These are phyloP conservation scores for Drosophila nikananu DNA, from an alignment of 1,140 invertebrate species.

Conservation along the genomic window DNA sequence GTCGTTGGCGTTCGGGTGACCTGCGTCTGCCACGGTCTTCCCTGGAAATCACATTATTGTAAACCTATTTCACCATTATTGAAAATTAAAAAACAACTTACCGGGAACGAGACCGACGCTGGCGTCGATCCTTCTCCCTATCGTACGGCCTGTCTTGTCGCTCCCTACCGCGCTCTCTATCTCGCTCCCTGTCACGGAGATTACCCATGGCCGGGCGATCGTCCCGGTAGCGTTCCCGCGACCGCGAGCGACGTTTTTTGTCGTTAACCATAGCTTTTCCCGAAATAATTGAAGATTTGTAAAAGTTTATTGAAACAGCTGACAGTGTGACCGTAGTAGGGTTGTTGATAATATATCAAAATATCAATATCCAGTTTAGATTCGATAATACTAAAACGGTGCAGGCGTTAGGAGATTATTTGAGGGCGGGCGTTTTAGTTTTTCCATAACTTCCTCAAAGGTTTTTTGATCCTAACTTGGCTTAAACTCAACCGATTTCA, in stretches of 20 bases:
- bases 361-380: no score
- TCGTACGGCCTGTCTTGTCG: constrained; percentile 52
- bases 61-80: not conserved
- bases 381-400: no score
- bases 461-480: no score
- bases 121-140: constrained; percentile 71
- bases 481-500: no score
- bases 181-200: constrained; percentile 51
- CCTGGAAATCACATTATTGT: constrained; percentile 4
- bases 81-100: not conserved
- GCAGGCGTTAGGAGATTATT: no score
- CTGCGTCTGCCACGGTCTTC: constrained; percentile 78
- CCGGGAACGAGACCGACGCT: constrained; percentile 78
- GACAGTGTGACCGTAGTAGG: not conserved
- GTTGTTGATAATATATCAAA: no score
- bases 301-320: not conserved
- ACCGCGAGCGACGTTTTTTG: constrained; percentile 86
- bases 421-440: no score
- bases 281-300: not conserved
- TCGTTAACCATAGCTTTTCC: constrained; percentile 85
- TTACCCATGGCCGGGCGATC: constrained; percentile 44
- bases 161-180: constrained; percentile 66
- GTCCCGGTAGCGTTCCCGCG: constrained; percentile 85
- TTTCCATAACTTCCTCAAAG: no score
- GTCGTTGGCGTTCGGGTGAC: constrained; percentile 68